A percentile compares a stretch with the other conserved stretches of the same genome.
These are phyloP conservation scores for Neosalanx taihuensis DNA, from an alignment of 2,797 vertebrate species.

Conservation along the genomic window DNA sequence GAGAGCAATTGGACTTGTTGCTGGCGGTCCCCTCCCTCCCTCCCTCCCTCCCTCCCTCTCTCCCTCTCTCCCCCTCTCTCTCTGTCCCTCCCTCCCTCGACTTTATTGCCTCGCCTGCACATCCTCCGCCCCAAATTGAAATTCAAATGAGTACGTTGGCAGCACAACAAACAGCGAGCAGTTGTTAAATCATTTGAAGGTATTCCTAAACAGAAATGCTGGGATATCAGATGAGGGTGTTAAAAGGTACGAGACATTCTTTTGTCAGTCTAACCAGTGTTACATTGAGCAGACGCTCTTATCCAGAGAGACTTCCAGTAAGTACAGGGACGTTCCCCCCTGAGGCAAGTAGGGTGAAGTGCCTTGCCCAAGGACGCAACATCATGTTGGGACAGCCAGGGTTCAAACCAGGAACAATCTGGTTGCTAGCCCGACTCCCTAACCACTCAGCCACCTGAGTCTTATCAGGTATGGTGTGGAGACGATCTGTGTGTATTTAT, in stretches of 20 bases:
- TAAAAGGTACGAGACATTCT: conserved; percentile 27
- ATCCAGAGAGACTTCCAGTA: no score
- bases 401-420: no score
- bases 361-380: no score
- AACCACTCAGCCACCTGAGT: no score
- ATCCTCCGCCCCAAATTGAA: conserved; percentile 52
- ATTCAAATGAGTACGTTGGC: conserved; percentile 60
- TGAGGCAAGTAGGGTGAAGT: no score
- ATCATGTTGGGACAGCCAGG: no score
- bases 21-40: conserved; percentile 38
- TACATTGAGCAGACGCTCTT: no score
- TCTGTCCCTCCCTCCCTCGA: background rate
- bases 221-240: conserved; percentile 28
- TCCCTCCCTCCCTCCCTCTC: conserved; percentile 13
- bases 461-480: conserved; percentile 31
- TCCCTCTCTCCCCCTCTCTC: background rate
- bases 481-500: conserved; percentile 31
- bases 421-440: no score
- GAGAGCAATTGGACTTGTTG: conserved; percentile 70
- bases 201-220: conserved; percentile 29
- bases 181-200: conserved; percentile 45
- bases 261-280: background rate
- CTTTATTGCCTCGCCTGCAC: conserved; percentile 40
- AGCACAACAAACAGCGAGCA: conserved; percentile 44
- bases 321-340: no score